Evolutionary conservation across 2,888 invertebrate species (phyloP).

Genomic region (Mythimna impura): DNA sequence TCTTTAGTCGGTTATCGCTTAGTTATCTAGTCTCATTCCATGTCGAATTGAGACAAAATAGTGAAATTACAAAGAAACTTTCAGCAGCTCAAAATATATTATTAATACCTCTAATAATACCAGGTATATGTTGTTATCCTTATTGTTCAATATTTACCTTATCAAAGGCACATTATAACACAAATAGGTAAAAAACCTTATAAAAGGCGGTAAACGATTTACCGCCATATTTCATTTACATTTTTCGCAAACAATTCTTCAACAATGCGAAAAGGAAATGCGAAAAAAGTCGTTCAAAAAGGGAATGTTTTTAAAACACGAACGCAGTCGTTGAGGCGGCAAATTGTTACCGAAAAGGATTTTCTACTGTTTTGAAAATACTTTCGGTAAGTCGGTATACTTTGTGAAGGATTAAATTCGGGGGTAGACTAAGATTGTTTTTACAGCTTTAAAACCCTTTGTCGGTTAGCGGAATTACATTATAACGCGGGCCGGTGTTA

Average conservation of each 20-base stretch:
- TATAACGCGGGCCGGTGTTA: conserved; percentile 74
- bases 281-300: conserved; percentile 68
- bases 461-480: conserved; percentile 84
- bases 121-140: conserved; percentile 25
- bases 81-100: background rate
- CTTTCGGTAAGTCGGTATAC: conserved; percentile 81
- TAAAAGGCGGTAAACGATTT: conserved; percentile 57
- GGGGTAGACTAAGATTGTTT: conserved; percentile 84
- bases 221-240: conserved; percentile 53
- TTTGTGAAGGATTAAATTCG: conserved; percentile 87
- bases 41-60: background rate
- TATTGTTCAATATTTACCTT: conserved; percentile 62
- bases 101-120: background rate
- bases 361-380: conserved; percentile 90
- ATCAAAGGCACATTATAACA: conserved; percentile 52
- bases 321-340: conserved; percentile 85
- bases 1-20: background rate
- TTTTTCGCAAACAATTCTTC: conserved; percentile 55
- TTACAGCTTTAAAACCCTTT: conserved; percentile 89
- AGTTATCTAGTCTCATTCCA: background rate
- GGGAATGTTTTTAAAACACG: conserved; percentile 76
- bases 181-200: conserved; percentile 48
- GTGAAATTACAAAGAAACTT: background rate
- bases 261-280: conserved; percentile 67
- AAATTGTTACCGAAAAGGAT: conserved; percentile 88